Evolutionary conservation across 2,797 vertebrate species (phyloP), one percentile per base, ranked within the genome.

Genomic region (Takifugu rubripes): DNA sequence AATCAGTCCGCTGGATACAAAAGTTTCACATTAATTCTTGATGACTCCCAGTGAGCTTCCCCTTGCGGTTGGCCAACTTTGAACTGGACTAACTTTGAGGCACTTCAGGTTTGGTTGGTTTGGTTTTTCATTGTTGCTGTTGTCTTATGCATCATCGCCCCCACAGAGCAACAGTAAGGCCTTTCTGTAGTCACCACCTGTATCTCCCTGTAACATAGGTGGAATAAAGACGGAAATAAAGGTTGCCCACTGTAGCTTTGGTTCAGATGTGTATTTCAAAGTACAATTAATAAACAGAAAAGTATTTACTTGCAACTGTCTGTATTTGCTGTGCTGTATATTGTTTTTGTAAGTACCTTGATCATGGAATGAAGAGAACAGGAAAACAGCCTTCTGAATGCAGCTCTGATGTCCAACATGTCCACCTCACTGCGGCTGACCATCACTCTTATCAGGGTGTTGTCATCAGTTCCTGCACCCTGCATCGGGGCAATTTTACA

Each of bases 341-440:
- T 44, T 49, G 48, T 16, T 4, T 8, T 7, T 12, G 5, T 53
- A 7, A n/a, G 16, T 61, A 98, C 96, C 93, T 93, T 91, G 81
- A 98, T 95, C 91, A 89, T 90, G 15, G 92, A 93, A 68, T 92
- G 74, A 66, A 99, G 90, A 6, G 96, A 96, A 54, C 92, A 90
- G 6, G 93, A 88, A 62, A 94, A 98, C 84, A 92, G 77, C 80
- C 76, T 94, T 72, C 94, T 90, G 70, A 94, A 93, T 46, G 93
- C 86, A 29, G 74, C 56, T 67, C 94, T 92, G 63, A 98, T 92
- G 82, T 97, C 94, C 83, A 94, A 24, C 83, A 99, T 68, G 85
- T 98, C 96, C 7, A 93, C 82, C 83, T 99, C 97, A 31, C 96
- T 93, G 68, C 97, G 93, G 44, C 89, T 92, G 68, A 89, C 94